These are phyloP conservation scores for Ctenodactylus gundi DNA, from an alignment of 2,113 vertebrate species.

Conservation along the genomic window DNA sequence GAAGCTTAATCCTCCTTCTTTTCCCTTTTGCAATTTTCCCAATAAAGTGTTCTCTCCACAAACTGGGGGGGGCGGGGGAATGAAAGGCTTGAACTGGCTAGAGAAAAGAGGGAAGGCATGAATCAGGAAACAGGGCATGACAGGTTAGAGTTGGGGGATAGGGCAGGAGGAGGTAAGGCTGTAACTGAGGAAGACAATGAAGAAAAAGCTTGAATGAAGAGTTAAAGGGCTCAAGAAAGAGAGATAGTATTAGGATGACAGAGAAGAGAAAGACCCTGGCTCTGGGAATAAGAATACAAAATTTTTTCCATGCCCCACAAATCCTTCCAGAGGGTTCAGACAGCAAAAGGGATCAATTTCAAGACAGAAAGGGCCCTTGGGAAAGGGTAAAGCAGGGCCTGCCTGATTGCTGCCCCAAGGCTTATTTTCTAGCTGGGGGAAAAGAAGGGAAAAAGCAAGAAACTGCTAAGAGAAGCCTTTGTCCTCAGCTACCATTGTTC, in stretches of 20 bases:
- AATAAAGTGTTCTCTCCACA: too few species aligned
- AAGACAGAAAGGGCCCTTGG: constrained; percentile 43
- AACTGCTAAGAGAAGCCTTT: constrained; percentile 62
- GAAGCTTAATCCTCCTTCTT: too few species aligned
- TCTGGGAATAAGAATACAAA: background rate
- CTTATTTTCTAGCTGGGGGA: constrained; percentile 53
- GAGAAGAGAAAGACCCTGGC: background rate
- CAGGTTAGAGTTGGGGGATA: background rate
- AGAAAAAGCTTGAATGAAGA: background rate
- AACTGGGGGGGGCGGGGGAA: too few species aligned
- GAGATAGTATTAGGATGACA: constrained; percentile 11
- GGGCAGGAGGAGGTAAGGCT: background rate
- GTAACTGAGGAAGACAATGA: background rate
- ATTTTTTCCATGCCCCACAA: constrained; percentile 23
- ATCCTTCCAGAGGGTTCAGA: constrained; percentile 50
- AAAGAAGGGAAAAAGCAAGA: background rate
- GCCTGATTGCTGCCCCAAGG: background rate
- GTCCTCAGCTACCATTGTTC: constrained; percentile 62
- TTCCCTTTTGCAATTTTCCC: too few species aligned
- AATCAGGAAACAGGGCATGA: background rate
- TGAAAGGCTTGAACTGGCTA: background rate
- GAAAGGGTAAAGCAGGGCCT: constrained; percentile 1
- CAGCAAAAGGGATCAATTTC: constrained; percentile 48
- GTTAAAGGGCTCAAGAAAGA: background rate
- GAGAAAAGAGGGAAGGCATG: background rate